Conservation (phyloP, 2,113 vertebrate species). For the Neogale vison region DNA sequence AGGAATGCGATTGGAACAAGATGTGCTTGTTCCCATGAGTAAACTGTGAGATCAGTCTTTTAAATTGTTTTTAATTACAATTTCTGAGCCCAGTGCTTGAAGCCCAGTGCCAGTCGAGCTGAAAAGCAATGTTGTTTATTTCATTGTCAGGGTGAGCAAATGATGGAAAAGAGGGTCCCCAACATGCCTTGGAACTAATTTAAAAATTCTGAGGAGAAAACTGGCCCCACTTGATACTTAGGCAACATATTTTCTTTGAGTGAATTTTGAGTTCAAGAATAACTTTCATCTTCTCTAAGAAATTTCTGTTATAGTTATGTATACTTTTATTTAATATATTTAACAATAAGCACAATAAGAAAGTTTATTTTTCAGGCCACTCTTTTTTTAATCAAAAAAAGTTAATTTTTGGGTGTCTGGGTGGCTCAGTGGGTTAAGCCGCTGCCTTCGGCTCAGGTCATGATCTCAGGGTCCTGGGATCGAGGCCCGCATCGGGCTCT, state of each 20-base stretch:
- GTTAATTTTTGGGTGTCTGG: no score
- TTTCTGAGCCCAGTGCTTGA: conserved; percentile 47
- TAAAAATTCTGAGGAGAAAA: not conserved
- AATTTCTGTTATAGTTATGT: not conserved
- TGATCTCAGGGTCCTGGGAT: no score
- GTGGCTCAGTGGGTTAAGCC: no score
- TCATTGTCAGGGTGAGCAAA: not conserved
- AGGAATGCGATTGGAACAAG: conserved; percentile 45
- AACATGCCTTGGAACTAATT: not conserved
- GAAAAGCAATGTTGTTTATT: conserved; percentile 41
- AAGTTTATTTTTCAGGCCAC: not conserved
- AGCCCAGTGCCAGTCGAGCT: conserved; percentile 24
- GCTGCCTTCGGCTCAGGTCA: no score
- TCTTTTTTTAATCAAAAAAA: no score
- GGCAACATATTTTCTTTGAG: not conserved
- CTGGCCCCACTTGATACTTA: not conserved
- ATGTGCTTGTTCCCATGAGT: conserved; percentile 50
- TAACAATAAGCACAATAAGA: not conserved
- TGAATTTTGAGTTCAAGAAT: conserved; percentile 23
- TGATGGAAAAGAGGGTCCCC: not conserved
- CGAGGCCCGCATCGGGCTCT: no score
- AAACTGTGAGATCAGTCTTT: conserved; percentile 63
- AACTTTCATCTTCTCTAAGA: not conserved
- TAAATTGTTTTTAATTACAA: conserved; percentile 56
- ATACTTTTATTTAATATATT: not conserved